Conservation (phyloP, 2,113 vertebrate genomes). For the Ochotona princeps region DNA sequence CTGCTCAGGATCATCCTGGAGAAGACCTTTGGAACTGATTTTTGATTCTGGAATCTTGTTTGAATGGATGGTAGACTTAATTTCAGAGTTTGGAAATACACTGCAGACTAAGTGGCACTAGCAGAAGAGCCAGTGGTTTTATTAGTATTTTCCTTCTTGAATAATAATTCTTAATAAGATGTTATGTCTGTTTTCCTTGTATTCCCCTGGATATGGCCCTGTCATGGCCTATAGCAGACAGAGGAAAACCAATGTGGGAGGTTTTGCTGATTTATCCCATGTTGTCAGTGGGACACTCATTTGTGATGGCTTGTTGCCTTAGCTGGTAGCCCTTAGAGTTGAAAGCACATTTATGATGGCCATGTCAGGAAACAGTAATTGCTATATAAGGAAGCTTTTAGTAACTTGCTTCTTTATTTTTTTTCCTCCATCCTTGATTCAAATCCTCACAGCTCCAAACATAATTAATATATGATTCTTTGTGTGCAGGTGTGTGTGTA, state of each 20-base stretch:
- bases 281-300: neutral
- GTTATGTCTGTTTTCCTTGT: neutral
- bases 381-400: neutral
- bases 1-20: neutral
- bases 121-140: neutral
- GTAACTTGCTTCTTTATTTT: neutral
- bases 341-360: neutral
- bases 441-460: neutral
- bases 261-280: neutral
- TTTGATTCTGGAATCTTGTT: neutral
- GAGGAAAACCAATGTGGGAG: neutral
- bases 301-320: neutral
- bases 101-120: neutral
- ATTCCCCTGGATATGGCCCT: neutral
- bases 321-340: neutral
- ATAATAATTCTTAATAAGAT: neutral
- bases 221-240: neutral
- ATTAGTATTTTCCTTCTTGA: neutral
- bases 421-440: neutral
- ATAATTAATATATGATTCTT: neutral
- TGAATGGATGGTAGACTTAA: neutral
- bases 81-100: conserved; percentile 29
- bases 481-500: neutral
- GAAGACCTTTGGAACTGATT: neutral
- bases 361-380: neutral